A percentile compares a stretch with the other conserved stretches of the same genome.
These are phyloP conservation scores for Bombyx mori DNA, from an alignment of 1,140 invertebrate genomes.

Conservation along the genomic window ASM3026992v2 NC_085110.1:13339001-13339500, in stretches of 20 bases:
- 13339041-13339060: not conserved
- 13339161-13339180: too few species aligned
- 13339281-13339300: too few species aligned
- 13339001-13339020: too few species aligned
- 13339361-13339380: conserved; percentile 5
- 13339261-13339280: too few species aligned
- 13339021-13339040: too few species aligned
- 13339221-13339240: too few species aligned
- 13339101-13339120: conserved; percentile 4
- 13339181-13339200: too few species aligned
- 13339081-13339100: conserved; percentile 6
- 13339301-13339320: not conserved
- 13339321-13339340: conserved; percentile 4
- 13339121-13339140: not conserved
- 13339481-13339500: too few species aligned
- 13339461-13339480: too few species aligned
- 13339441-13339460: conserved; percentile 18
- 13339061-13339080: conserved; percentile 15
- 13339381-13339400: conserved; percentile 30
- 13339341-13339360: conserved; percentile 8
- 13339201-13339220: too few species aligned
- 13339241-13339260: too few species aligned
- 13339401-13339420: conserved; percentile 42
- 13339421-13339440: conserved; percentile 27
- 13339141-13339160: too few species aligned